Base-by-base conservation (phyloP, 2,113 vertebrate genomes). In the Phylloscopus whistleri region DNA sequence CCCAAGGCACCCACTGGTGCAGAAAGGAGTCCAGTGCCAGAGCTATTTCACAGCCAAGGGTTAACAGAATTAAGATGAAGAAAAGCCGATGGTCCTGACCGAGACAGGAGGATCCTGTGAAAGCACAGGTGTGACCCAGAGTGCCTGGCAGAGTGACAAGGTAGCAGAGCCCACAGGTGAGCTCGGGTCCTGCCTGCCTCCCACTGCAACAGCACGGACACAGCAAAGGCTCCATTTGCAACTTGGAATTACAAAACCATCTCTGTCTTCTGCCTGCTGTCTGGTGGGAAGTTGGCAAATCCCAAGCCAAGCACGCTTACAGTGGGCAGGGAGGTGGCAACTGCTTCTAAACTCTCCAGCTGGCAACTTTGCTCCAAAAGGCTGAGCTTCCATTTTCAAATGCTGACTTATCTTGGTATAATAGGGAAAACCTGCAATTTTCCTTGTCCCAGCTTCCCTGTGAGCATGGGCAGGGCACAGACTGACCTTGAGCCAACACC, bases 201-300 rank as follows among this genome's bases (percentile, higher is more conserved):
- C 37, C 4, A 1, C 30, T n/a, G 18, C 4, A 2, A 6, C 41
- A 2, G 62, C 48, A 79, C 0, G 0, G 35, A 39, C 53, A 37
- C 48, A 31, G 43, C 4, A 24, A 27, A 73, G 33, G 33, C 35
- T 85, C 66, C 35, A 0, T 31, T 33, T 51, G 20, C 33, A 10
- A 10, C 13, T 13, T 51, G 55, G 30, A 35, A 66, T 78, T 37
- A 48, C 66, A 74, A 73, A 74, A 26, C 8, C 30, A 43, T 31
- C 51, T 77, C 0, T 13, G 59, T 41, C 27, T 55, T 74, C 31
- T 48, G 51, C 62, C 58, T 9, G 0, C 0, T 3, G 5, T 10
- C 49, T 24, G 33, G 31, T 64, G 30, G 59, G 11, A 81, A 69
- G 33, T 3, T 60, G 58, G 28, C 2, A 12, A 90, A 41, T 39